These are phyloP conservation scores for Raillietiella orientalis DNA, from an alignment of 2,888 invertebrate genomes.

Conservation along the genomic window DNA sequence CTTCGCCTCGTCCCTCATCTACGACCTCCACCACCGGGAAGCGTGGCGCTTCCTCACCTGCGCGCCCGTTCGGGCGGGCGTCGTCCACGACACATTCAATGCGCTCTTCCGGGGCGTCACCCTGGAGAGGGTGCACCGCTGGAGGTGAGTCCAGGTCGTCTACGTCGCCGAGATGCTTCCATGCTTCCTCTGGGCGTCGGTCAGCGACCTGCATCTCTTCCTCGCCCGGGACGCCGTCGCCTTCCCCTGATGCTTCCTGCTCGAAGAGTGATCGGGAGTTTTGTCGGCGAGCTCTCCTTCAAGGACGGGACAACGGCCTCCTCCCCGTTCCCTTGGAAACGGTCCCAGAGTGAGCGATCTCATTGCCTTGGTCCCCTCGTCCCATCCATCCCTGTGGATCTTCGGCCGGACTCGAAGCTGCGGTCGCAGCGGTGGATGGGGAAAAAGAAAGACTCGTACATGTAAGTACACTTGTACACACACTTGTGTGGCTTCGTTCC, in stretches of 20 bases:
- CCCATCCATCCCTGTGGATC: too few species aligned
- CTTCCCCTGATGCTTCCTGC: conserved; percentile 10
- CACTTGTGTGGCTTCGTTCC: too few species aligned
- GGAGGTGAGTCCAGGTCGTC: conserved; percentile 61
- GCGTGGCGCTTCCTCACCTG: conserved; percentile 80
- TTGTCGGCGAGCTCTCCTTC: conserved; percentile 1
- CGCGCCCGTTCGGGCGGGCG: conserved; percentile 50
- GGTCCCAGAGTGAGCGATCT: too few species aligned
- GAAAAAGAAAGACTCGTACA: too few species aligned
- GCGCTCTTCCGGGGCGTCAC: conserved; percentile 67
- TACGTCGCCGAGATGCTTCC: conserved; percentile 55
- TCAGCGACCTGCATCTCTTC: conserved; percentile 40
- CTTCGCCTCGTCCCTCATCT: conserved; percentile 45
- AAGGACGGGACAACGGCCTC: neutral
- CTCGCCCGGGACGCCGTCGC: conserved; percentile 66
- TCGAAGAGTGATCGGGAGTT: conserved; percentile 3
- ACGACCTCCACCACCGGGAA: conserved; percentile 51
- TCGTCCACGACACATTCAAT: conserved; percentile 56
- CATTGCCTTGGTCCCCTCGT: too few species aligned
- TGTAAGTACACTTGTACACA: too few species aligned
- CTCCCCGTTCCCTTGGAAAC: conserved; percentile 3
- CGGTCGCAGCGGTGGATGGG: too few species aligned
- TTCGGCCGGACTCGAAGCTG: too few species aligned
- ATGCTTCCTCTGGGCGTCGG: conserved; percentile 41
- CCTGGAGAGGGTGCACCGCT: conserved; percentile 78